Evolutionary conservation across 2,113 vertebrate genomes (phyloP).

Genomic region (Serilophus lunatus): DNA sequence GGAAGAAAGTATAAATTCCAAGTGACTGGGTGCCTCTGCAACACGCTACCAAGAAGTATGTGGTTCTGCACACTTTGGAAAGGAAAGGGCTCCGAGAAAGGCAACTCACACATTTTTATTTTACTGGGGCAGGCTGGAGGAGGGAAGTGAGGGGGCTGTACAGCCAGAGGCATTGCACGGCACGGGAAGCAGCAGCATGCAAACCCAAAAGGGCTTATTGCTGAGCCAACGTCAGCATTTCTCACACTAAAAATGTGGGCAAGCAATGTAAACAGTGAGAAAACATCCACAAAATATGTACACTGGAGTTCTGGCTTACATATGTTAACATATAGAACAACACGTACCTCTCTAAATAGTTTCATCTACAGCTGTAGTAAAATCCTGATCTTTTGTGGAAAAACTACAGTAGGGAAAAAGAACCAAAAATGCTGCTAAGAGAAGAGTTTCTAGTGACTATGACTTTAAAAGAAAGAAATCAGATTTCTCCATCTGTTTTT

Average conservation of each 20-base stretch:
- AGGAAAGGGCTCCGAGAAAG: neutral
- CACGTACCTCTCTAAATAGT: neutral
- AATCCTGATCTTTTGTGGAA: neutral
- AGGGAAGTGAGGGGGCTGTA: neutral
- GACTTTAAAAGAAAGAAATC: neutral
- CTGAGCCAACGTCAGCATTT: accelerated
- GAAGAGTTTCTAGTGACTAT: neutral
- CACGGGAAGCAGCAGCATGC: neutral
- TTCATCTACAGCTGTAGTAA: neutral
- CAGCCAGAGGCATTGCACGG: neutral
- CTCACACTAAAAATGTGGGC: neutral
- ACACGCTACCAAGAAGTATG: accelerated
- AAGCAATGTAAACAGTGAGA: neutral
- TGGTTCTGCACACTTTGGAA: neutral
- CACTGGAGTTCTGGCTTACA: neutral
- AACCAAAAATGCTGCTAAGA: neutral
- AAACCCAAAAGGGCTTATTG: neutral
- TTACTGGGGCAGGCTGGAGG: neutral
- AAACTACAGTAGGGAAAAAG: neutral
- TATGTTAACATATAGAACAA: neutral
- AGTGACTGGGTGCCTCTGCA: neutral
- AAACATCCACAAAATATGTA: neutral
- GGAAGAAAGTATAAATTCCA: neutral
- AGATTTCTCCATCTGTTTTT: neutral
- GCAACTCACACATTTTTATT: neutral